Evolutionary conservation across 2,113 vertebrate species (phyloP), one percentile per base, ranked within the genome.

Genomic region (Plotosus lineatus): DNA sequence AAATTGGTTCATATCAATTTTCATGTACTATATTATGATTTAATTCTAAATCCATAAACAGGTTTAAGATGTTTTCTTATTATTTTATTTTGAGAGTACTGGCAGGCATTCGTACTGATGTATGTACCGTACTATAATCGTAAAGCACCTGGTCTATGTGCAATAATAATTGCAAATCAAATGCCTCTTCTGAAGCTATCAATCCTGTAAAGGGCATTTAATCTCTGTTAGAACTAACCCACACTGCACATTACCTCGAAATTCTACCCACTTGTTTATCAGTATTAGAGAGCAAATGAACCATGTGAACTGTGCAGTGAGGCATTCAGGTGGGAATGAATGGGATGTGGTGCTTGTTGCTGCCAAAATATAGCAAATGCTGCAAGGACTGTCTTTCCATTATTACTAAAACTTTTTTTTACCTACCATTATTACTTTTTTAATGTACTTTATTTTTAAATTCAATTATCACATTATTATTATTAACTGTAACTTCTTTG

Each of bases 201-300:
- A 46, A 56, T 53, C 36, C 31, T 51, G 46, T 72, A 31, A 17
- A 40, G 3, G 2, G 4, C 11, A 12, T 75, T 65, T 68, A 66
- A 19, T 40, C 55, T n/a, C 55, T n/a, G 28, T 72, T 21, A 33
- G 14, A 9, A 63, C 53, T 80, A 83, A 86, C 40, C 55, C 42
- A 26, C 6, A 26, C 51, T 33, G 17, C 5, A 19, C 10, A 69
- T 65, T 23, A 21, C 82, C 77, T 82, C 65, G 40, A 12, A 31
- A 77, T 79, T 61, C 38, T 83, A 51, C 42, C 65, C 14, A 58
- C 80, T 79, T 80, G 76, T 90, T 90, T 71, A 86, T 88, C 89
- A 88, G 84, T 84, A 88, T 90, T 90, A 90, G 58, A 68, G 80
- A 89, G 63, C 85, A 89, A 90, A 90, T 89, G 86, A 91, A 87